Percentiles rank a stretch among this genome's conserved stretches.
phyloP scores from a whole-genome alignment of 2,797 vertebrate genomes.

The Cyclura pinguis region DNA sequence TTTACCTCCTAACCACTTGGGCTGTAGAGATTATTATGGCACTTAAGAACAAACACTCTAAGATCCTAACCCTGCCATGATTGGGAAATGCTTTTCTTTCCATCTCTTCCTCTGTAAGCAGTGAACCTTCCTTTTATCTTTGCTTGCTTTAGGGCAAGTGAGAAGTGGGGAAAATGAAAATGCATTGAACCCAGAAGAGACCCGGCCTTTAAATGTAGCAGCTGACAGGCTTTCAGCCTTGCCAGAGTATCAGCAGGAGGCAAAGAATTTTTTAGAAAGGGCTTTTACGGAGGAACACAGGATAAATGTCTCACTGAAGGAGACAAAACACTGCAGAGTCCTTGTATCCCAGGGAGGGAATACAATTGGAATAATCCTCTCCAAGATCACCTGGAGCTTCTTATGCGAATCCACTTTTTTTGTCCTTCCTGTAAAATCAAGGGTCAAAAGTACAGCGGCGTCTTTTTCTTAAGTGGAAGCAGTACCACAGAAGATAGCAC shows the following conservation, averaged over 20 bases:
- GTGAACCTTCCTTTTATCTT: constrained; percentile 3
- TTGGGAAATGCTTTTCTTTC: accelerated
- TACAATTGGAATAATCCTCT: not conserved
- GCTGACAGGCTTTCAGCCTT: not conserved
- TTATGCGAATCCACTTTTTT: not conserved
- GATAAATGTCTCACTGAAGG: not conserved
- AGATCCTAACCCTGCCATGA: not conserved
- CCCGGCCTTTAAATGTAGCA: not conserved
- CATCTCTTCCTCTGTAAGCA: not conserved
- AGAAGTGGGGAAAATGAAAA: constrained; percentile 1
- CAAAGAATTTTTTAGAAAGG: constrained; percentile 8
- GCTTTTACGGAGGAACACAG: not conserved
- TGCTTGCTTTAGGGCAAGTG: not conserved
- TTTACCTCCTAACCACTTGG: not conserved
- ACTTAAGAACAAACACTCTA: not conserved
- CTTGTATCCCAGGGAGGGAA: not conserved
- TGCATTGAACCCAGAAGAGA: not conserved
- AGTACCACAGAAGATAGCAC: not conserved
- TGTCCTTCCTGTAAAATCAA: not conserved
- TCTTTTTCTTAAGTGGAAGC: not conserved
- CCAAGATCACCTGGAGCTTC: no score
- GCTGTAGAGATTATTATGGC: not conserved
- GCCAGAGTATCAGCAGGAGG: not conserved
- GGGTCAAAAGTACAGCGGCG: not conserved
- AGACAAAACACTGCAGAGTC: not conserved